These are phyloP conservation scores for Solenopsis fugax DNA, from an alignment of 1,140 invertebrate species.

Conservation along the genomic window DNA sequence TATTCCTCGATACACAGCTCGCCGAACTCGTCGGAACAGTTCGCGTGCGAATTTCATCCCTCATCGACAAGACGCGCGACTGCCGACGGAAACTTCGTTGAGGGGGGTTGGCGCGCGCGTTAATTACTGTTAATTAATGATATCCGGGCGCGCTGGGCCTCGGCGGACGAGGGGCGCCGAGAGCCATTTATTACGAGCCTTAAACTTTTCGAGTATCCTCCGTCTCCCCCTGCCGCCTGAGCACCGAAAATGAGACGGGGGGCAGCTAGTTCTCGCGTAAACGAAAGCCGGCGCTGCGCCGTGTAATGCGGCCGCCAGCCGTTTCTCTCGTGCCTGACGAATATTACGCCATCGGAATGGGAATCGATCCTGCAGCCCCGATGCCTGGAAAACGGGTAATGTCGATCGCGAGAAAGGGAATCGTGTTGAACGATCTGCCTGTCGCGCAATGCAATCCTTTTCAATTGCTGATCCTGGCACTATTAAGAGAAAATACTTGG, in stretches of 20 bases:
- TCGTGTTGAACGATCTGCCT: constrained; percentile 13
- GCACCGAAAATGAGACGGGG: constrained; percentile 28
- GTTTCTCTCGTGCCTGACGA: constrained; percentile 79
- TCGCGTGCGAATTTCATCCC: constrained; percentile 40
- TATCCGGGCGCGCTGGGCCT: constrained; percentile 32
- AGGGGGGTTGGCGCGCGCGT: constrained; percentile 22
- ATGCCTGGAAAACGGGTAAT: constrained; percentile 45
- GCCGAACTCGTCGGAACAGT: background rate
- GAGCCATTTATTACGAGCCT: constrained; percentile 56
- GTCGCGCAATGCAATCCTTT: constrained; percentile 23
- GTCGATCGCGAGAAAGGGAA: constrained; percentile 39
- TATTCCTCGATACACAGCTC: background rate
- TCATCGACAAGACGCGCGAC: constrained; percentile 50
- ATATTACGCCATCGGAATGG: constrained; percentile 78
- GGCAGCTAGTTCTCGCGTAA: constrained; percentile 45
- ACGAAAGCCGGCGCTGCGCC: constrained; percentile 64
- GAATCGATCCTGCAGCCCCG: constrained; percentile 76
- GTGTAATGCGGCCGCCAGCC: constrained; percentile 56
- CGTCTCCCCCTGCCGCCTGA: constrained; percentile 8
- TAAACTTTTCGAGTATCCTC: constrained; percentile 75
- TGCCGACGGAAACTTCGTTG: constrained; percentile 39
- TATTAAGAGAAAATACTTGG: background rate
- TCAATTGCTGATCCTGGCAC: background rate
- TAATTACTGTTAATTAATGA: constrained; percentile 69
- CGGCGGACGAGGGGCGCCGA: constrained; percentile 13